Conservation (phyloP, 2,113 vertebrate genomes). For the Rynchops niger region DNA sequence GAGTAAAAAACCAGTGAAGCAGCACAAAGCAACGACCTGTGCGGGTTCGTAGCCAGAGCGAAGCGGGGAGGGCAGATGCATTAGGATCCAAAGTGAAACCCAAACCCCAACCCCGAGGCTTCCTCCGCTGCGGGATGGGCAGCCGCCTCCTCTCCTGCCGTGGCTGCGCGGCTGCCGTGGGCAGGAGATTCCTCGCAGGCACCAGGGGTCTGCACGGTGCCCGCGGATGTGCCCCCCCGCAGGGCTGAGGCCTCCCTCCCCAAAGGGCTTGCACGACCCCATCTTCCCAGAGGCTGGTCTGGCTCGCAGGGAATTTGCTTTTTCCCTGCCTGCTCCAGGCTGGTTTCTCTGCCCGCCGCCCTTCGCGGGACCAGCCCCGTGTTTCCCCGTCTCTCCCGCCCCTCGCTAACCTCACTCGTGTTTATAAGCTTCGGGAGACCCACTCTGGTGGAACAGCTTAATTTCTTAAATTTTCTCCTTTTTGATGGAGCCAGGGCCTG, state of each 20-base stretch:
- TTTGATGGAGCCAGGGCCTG: slow-evolving; percentile 25
- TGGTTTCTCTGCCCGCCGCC: neutral
- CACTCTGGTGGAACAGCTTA: neutral
- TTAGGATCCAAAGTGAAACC: neutral
- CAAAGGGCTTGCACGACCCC: rapidly evolving
- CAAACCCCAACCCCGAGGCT: neutral
- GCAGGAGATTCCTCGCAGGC: neutral
- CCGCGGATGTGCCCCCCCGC: neutral
- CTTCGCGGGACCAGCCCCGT: neutral
- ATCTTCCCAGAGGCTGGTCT: neutral
- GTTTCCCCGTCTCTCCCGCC: neutral
- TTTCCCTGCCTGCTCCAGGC: neutral
- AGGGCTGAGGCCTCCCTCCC: neutral
- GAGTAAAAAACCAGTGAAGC: neutral
- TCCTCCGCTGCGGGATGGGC: neutral
- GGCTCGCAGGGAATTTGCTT: neutral
- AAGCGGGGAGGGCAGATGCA: neutral
- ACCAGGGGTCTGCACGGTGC: neutral
- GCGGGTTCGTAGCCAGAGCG: neutral
- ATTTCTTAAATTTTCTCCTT: neutral
- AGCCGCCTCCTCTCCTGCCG: neutral
- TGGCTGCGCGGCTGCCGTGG: neutral
- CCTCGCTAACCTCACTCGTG: neutral
- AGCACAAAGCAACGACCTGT: neutral
- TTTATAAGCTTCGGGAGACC: slow-evolving; percentile 24